Percentiles rank a stretch among this genome's conserved stretches.
Evolutionary conservation across 2,888 invertebrate species (phyloP).

Genomic region (Yponomeuta plumbellus): DNA sequence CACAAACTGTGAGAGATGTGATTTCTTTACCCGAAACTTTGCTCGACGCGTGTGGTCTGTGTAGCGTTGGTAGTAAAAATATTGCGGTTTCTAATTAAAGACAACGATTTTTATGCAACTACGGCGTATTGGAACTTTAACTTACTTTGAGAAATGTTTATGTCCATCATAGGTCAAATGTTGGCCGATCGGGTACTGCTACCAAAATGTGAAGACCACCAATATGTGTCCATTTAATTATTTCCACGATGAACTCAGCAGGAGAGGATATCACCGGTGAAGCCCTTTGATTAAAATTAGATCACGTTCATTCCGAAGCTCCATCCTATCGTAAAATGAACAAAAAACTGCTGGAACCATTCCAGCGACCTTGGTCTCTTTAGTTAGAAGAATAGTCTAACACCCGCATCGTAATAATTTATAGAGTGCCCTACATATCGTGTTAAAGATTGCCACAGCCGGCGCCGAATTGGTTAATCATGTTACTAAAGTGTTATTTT

Average conservation of each 20-base stretch:
- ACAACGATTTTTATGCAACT: background rate
- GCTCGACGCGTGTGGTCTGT: background rate
- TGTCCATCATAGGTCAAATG: too few species aligned
- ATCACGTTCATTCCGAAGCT: constrained; percentile 17
- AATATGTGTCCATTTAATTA: background rate
- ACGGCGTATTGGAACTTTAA: too few species aligned
- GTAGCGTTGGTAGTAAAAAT: background rate
- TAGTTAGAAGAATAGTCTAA: constrained; percentile 49
- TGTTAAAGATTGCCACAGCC: constrained; percentile 33
- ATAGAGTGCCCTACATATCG: constrained; percentile 58
- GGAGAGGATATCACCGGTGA: background rate
- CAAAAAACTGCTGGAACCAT: constrained; percentile 55
- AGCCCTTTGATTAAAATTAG: constrained; percentile 2
- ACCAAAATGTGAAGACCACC: too few species aligned
- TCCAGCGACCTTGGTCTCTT: constrained; percentile 70
- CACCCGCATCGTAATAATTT: constrained; percentile 55
- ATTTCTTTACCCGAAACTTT: background rate
- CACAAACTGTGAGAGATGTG: constrained; percentile 2
- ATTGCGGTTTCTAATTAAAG: background rate
- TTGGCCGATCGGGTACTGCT: too few species aligned
- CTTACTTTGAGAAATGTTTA: too few species aligned
- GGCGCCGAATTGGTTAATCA: constrained; percentile 8
- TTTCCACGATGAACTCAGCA: background rate
- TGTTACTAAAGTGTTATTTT: constrained; percentile 13
- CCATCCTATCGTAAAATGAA: constrained; percentile 37